Evolutionary conservation across 2,113 vertebrate species (phyloP).

Genomic region (Lampris megalopsis): DNA sequence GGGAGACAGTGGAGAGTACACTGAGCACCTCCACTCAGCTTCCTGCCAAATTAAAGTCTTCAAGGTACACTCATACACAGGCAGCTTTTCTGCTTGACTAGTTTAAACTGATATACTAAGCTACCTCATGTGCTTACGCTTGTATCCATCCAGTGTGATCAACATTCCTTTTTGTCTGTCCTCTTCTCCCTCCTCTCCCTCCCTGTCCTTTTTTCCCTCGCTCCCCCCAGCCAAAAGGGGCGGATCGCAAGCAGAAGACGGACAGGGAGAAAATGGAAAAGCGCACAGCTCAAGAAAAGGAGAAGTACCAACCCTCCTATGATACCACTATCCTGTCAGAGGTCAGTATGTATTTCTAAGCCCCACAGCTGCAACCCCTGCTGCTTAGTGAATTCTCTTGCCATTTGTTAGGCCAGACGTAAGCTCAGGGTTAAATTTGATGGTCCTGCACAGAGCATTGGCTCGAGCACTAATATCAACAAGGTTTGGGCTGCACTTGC

Average conservation of each 20-base stretch:
- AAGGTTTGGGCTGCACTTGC: too few relatives aligned
- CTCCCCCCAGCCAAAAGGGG: conserved; percentile 92
- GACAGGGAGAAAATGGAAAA: conserved; percentile 99
- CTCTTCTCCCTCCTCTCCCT: neutral
- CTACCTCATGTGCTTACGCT: neutral
- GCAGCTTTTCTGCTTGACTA: neutral
- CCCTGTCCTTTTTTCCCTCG: neutral
- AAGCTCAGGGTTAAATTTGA: too few relatives aligned
- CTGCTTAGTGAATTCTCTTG: too few relatives aligned
- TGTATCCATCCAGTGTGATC: neutral
- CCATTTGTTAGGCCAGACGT: too few relatives aligned
- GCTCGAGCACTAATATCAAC: too few relatives aligned
- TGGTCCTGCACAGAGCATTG: too few relatives aligned
- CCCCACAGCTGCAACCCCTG: too few relatives aligned
- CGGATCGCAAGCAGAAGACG: conserved; percentile 97
- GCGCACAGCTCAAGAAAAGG: conserved; percentile 95
- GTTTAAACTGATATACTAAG: neutral
- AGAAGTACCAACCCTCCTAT: conserved; percentile 97
- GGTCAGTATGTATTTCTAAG: conserved; percentile 76
- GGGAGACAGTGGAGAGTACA: conserved; percentile 90
- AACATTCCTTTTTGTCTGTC: neutral
- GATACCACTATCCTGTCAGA: conserved; percentile 98
- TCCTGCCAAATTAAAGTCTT: conserved; percentile 99
- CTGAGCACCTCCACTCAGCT: conserved; percentile 95
- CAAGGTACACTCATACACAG: conserved; percentile 84